phyloP scores from a whole-genome alignment of 2,888 invertebrate species.

The Meiosimyza platycephala region DNA sequence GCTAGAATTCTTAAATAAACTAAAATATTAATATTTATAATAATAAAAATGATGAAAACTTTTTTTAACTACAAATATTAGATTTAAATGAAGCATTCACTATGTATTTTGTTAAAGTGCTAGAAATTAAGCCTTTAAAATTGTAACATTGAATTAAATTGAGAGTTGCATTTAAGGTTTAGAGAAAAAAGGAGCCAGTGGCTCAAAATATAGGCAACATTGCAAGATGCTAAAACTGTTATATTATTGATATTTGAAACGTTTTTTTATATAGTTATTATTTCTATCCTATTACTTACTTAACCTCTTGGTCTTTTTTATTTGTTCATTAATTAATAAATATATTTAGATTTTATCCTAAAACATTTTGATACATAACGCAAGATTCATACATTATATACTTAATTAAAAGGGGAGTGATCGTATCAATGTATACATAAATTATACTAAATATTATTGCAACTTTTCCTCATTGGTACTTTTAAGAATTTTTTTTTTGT shows the following conservation, averaged over 20 bases:
- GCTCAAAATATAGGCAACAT: constrained; percentile 23
- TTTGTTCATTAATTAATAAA: constrained; percentile 15
- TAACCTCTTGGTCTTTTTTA: constrained; percentile 5
- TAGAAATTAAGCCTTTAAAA: constrained; percentile 32
- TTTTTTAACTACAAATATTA: constrained; percentile 29
- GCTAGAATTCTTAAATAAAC: constrained; percentile 16
- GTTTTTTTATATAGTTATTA: constrained; percentile 20
- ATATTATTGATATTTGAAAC: constrained; percentile 32
- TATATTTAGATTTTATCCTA: not conserved
- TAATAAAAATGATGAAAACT: constrained; percentile 23
- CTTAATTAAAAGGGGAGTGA: constrained; percentile 20
- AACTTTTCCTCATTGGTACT: constrained; percentile 34
- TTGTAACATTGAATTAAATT: constrained; percentile 29
- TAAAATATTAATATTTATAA: constrained; percentile 11
- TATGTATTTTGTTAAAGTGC: constrained; percentile 46
- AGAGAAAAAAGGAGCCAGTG: constrained; percentile 1
- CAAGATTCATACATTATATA: constrained; percentile 18
- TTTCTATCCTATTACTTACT: constrained; percentile 20
- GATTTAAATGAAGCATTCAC: constrained; percentile 26
- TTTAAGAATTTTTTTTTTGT: constrained; percentile 25
- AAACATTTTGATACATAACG: constrained; percentile 12
- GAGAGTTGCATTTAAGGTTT: constrained; percentile 22
- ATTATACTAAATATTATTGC: constrained; percentile 20
- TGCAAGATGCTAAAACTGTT: constrained; percentile 36
- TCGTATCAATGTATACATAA: constrained; percentile 15